Evolutionary conservation across 35 echinoderm and acorn worm species (phyloP), one percentile per base, ranked within the genome.

Genomic region (Patiria miniata): DNA sequence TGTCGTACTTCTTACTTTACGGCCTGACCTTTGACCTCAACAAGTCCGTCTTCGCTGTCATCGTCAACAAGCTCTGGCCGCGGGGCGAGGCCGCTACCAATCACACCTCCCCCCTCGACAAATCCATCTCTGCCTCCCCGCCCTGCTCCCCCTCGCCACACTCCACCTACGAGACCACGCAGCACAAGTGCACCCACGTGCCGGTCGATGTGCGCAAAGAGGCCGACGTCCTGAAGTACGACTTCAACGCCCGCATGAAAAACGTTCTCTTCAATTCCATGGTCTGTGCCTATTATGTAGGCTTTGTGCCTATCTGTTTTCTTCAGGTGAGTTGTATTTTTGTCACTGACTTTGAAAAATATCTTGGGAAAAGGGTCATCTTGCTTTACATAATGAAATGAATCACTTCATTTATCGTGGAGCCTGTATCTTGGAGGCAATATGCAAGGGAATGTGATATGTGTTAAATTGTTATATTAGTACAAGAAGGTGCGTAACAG

Each of bases 201-300:
- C 92, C 96, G 1, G 53, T 83, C 15, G 92, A 94, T 18, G 88
- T 94, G 30, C 57, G 96, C 26, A 10, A 52, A 3, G 96, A 99
- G 52, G 96, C 96, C 30, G 96, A 99, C 34, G 39, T 89, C 38
- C 61, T 99, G 29, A 94, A 94, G 86, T 78, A 90, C 16, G 96
- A 99, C 69, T 99, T 99, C 61, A 99, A 99, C 61, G 69, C 89
- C 47, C 42, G 96, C 57, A 91, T 99, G 79, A 99, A 99, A 37
- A 94, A 86, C 29, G 92, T 99, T 7, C 85, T 99, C 33, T 99
- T 99, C 81, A 99, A 99, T 56, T 99, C 96, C 14, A 99, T 99
- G 96, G 96, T 99, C 33, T 99, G 96, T 56, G 96, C 96, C 37
- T 99, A 99, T 83, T 99, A 99, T 69, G 96, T 99, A 34, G 96